These are phyloP conservation scores for Stichodactyla mertensii DNA, from an alignment of 64 coral and sea anemone genomes.

Conservation along the genomic window DNA sequence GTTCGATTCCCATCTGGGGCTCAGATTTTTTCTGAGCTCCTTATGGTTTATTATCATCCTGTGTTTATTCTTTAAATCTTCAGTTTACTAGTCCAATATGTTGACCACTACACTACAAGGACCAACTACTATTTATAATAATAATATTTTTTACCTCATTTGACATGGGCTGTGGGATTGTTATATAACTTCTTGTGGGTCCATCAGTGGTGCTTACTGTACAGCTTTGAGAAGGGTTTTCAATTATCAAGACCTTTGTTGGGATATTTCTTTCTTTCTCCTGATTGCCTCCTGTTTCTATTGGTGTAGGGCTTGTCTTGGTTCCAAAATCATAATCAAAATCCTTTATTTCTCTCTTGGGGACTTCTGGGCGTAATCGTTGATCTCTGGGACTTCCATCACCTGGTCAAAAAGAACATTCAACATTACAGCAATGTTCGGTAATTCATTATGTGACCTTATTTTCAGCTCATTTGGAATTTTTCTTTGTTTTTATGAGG, in stretches of 20 bases:
- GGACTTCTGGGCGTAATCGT: slow-evolving; percentile 60
- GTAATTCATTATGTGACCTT: neutral
- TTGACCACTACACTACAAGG: too few relatives aligned
- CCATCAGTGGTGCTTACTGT: neutral
- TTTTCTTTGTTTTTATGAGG: too few relatives aligned
- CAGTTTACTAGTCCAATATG: too few relatives aligned
- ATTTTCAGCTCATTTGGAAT: too few relatives aligned
- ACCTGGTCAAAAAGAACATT: neutral
- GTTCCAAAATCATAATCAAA: slow-evolving; percentile 59
- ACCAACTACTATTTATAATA: too few relatives aligned
- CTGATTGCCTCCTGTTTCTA: neutral
- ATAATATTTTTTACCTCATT: neutral
- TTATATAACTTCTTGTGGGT: neutral
- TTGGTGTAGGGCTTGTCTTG: neutral
- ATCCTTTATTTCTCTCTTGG: slow-evolving; percentile 66
- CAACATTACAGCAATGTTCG: neutral
- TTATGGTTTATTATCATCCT: too few relatives aligned
- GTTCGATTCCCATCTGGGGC: too few relatives aligned
- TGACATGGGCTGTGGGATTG: neutral
- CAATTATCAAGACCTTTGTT: neutral
- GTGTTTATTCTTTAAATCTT: too few relatives aligned
- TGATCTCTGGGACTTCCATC: slow-evolving; percentile 29
- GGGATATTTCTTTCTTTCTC: neutral
- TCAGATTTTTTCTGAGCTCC: too few relatives aligned
- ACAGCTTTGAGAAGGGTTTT: neutral